Base-by-base conservation (phyloP, 1,140 invertebrate species). In the Tetraneura akinire region DNA sequence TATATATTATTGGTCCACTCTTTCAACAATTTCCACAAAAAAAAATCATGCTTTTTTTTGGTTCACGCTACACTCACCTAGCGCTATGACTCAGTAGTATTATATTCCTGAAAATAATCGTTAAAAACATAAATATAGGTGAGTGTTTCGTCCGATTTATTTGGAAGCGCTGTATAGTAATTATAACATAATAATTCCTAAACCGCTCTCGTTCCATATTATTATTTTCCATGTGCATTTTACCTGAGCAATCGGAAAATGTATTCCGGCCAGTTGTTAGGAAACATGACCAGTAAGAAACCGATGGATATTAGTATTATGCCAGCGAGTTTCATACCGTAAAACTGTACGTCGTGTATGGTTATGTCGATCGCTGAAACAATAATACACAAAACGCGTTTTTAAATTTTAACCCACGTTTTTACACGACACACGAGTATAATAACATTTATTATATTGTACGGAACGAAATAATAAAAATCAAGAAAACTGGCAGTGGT, bases 191-290 rank as follows among this genome's bases (percentile, higher is more conserved):
- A 51, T 37, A 60, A 57, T 62, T 14, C 32, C 29, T 78, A 57
- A 78, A 62, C 53, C 53, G 37, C 29, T 78, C n/a, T 21, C 26
- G 18, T 60, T 42, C 13, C 57, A 57, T 78, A 21, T 37, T 78
- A 21, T 37, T 32, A 74, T 53, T 32, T 55, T 51, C 60, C 32
- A 53, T 37, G 62, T 51, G 53, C 51, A 57, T 82, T 88, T 86
- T 90, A 95, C 93, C 94, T 91, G 82, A 97, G 88, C 66, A 96
- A 86, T 83, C 93, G 89, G 81, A 94, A 95, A 84, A 96, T 94
- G 85, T 96, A 96, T 84, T 96, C 92, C 4, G 95, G 94, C 96
- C 96, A 98, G 86, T 97, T 96, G 85, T 96, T 93, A 3, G 96
- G 96, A 83, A 98, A 94, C 90, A 97, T 94, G 70, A 97, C 95